Evolutionary conservation across 1,140 invertebrate genomes (phyloP).

Genomic region (Nebria ingens): DNA sequence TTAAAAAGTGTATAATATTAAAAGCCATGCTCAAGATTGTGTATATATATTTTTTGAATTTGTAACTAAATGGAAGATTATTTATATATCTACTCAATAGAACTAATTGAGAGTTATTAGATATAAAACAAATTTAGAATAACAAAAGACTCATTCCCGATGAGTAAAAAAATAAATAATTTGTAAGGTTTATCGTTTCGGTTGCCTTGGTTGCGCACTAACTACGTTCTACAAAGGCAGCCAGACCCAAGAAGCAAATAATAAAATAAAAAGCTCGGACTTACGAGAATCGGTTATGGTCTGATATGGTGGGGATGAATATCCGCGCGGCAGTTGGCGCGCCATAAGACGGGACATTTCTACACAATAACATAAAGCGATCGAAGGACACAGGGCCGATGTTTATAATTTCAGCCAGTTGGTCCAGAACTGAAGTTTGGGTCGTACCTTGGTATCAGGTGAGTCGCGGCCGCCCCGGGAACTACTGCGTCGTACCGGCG

Average conservation of each 20-base stretch:
- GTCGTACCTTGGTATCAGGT: slow-evolving; percentile 51
- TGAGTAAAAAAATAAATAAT: too few species aligned
- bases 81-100: background rate
- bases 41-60: too few species aligned
- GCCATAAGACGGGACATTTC: background rate
- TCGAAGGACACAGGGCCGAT: slow-evolving; percentile 28
- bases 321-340: slow-evolving; percentile 1
- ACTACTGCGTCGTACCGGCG: slow-evolving; percentile 26
- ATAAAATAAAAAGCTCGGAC: slow-evolving; percentile 12
- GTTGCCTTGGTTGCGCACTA: too few species aligned
- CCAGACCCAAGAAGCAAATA: slow-evolving; percentile 3
- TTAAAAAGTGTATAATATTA: too few species aligned
- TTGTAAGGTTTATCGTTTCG: background rate
- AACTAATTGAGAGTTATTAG: too few species aligned
- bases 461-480: slow-evolving; percentile 34
- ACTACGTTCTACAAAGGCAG: background rate
- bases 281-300: slow-evolving; percentile 7
- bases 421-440: slow-evolving; percentile 53
- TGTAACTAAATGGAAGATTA: too few species aligned
- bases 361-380: background rate
- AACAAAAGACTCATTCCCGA: too few species aligned
- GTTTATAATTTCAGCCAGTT: slow-evolving; percentile 50
- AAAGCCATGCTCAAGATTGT: too few species aligned
- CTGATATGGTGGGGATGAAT: slow-evolving; percentile 2
- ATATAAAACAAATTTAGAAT: too few species aligned